Evolutionary conservation across 2,888 invertebrate species (phyloP).

Genomic region (Drosophila nigricruria): DNA sequence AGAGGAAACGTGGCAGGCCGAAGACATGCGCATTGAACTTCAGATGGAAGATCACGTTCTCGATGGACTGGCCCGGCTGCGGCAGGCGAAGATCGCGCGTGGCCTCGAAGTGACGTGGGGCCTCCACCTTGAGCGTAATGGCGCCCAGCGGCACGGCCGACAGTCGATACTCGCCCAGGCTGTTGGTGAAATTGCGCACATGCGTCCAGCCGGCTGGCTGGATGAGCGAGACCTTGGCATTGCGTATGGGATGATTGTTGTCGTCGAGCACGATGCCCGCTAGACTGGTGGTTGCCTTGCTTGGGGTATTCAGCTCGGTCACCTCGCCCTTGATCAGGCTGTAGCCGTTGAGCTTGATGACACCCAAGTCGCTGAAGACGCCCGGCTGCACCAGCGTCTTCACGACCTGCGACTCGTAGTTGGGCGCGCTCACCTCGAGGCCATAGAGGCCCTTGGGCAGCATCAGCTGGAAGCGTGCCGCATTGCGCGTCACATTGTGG

Average conservation of each 20-base stretch:
- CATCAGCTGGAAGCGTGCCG: slow-evolving; percentile 90
- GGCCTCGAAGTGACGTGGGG: slow-evolving; percentile 87
- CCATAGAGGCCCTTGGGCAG: slow-evolving; percentile 89
- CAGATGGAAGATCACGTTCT: slow-evolving; percentile 89
- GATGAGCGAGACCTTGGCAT: slow-evolving; percentile 86
- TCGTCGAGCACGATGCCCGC: slow-evolving; percentile 87
- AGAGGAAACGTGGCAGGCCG: slow-evolving; percentile 91
- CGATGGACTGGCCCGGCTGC: slow-evolving; percentile 85
- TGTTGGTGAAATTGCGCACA: slow-evolving; percentile 82
- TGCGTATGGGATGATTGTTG: slow-evolving; percentile 87
- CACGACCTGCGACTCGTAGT: slow-evolving; percentile 87
- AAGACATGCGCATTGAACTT: slow-evolving; percentile 89
- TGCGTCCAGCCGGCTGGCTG: slow-evolving; percentile 82
- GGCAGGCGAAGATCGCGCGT: slow-evolving; percentile 82
- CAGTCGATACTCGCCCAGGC: slow-evolving; percentile 80
- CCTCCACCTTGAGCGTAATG: slow-evolving; percentile 87
- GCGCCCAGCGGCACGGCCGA: slow-evolving; percentile 83
- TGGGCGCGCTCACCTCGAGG: slow-evolving; percentile 88
- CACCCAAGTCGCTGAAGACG: slow-evolving; percentile 70
- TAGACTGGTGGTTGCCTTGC: slow-evolving; percentile 52
- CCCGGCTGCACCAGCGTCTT: slow-evolving; percentile 80
- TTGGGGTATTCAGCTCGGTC: slow-evolving; percentile 62
- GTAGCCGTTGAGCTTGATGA: slow-evolving; percentile 62
- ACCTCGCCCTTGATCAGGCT: slow-evolving; percentile 66
- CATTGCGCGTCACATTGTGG: slow-evolving; percentile 89